phyloP scores from a whole-genome alignment of 1,140 invertebrate genomes.

The Cherax quadricarinatus region DNA sequence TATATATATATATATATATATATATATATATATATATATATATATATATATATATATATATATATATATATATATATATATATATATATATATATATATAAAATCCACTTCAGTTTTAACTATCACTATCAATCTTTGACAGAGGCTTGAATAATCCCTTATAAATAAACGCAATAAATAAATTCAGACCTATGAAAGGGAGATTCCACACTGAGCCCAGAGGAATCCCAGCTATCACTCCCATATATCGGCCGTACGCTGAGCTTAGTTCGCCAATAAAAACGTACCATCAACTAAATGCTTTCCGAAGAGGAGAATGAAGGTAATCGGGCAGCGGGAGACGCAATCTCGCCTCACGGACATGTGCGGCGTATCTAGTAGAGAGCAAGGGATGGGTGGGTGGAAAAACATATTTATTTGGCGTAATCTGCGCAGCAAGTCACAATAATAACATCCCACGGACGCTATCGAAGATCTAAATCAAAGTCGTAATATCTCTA shows the following conservation, averaged over 20 bases:
- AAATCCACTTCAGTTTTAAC: too few relatives aligned
- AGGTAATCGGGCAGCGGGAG: constrained; percentile 22
- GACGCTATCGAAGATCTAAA: constrained; percentile 58
- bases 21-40: too few relatives aligned
- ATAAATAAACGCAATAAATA: too few relatives aligned
- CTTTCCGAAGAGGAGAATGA: constrained; percentile 43
- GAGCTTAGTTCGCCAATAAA: constrained; percentile 1
- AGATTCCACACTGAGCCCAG: too few relatives aligned
- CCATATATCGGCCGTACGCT: constrained; percentile 19
- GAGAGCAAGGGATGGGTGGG: constrained; percentile 26
- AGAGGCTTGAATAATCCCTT: too few relatives aligned
- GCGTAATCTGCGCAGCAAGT: constrained; percentile 57
- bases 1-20: too few relatives aligned
- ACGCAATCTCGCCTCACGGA: constrained; percentile 45
- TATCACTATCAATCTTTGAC: too few relatives aligned
- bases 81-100: too few relatives aligned
- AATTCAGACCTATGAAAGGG: too few relatives aligned
- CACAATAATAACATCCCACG: constrained; percentile 59
- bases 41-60: too few relatives aligned
- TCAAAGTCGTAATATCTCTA: constrained; percentile 61
- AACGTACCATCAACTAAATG: constrained; percentile 26
- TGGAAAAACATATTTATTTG: constrained; percentile 55
- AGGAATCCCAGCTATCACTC: background rate
- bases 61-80: too few relatives aligned
- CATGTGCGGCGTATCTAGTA: constrained; percentile 54